A percentile compares a stretch with the other conserved stretches of the same genome.
Conservation (phyloP, 2,888 invertebrate genomes). For the Nowickia ferox region DNA sequence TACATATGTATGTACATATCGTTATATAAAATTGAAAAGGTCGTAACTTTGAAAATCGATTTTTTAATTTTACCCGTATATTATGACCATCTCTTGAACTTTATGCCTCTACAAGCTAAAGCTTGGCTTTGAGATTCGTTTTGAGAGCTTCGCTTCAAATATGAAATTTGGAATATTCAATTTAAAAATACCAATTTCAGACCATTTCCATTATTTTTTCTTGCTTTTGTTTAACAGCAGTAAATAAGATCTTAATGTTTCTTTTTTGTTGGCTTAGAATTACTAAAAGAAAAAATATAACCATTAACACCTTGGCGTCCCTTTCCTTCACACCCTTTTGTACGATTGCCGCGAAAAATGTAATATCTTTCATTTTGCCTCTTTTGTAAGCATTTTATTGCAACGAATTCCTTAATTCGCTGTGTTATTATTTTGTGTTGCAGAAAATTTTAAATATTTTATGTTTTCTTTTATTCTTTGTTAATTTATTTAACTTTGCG, state of each 20-base stretch:
- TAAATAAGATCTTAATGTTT: slow-evolving; percentile 45
- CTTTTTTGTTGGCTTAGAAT: slow-evolving; percentile 23
- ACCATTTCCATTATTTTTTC: too few species aligned
- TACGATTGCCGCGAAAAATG: slow-evolving; percentile 19
- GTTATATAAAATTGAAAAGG: too few species aligned
- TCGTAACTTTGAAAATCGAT: too few species aligned
- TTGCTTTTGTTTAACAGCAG: neutral
- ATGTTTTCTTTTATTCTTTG: slow-evolving; percentile 60
- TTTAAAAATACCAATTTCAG: too few species aligned
- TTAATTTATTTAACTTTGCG: slow-evolving; percentile 63
- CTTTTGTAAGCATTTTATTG: slow-evolving; percentile 70
- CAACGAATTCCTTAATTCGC: slow-evolving; percentile 59
- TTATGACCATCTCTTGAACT: too few species aligned
- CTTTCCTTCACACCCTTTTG: slow-evolving; percentile 30
- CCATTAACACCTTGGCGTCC: slow-evolving; percentile 43
- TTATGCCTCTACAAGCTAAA: too few species aligned
- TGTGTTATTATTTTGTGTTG: slow-evolving; percentile 44
- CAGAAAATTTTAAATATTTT: slow-evolving; percentile 63
- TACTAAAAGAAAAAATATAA: slow-evolving; percentile 9
- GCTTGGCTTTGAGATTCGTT: too few species aligned
- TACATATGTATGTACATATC: too few species aligned
- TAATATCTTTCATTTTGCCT: slow-evolving; percentile 57
- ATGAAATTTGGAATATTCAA: too few species aligned
- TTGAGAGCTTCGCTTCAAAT: too few species aligned
- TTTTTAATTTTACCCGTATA: too few species aligned